Evolutionary conservation across 1,140 invertebrate genomes (phyloP).

Genomic region (Bombus sylvicola): DNA sequence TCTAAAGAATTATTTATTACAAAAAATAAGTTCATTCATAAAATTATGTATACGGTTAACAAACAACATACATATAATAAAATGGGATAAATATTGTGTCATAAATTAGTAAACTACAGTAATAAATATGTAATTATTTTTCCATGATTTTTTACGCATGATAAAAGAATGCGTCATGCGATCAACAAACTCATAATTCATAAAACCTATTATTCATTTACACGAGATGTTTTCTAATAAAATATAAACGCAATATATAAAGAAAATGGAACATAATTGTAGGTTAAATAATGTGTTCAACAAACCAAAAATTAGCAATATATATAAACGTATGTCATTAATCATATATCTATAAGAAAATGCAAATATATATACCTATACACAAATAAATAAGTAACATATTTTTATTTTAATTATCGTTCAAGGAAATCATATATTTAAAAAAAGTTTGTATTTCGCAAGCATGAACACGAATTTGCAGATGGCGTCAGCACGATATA

Average conservation of each 20-base stretch:
- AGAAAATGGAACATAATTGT: neutral
- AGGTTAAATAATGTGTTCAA: neutral
- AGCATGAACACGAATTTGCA: neutral
- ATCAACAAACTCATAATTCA: neutral
- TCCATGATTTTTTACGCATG: neutral
- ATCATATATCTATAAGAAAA: too few species aligned
- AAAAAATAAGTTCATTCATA: neutral
- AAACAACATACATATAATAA: neutral
- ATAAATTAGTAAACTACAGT: neutral
- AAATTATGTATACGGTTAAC: neutral
- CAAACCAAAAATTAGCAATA: neutral
- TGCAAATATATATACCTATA: neutral
- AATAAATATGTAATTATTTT: neutral
- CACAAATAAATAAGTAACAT: neutral
- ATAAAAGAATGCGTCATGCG: neutral
- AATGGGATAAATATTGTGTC: neutral
- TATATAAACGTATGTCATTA: too few species aligned
- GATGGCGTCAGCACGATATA: neutral
- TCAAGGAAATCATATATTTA: neutral
- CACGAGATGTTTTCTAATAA: neutral
- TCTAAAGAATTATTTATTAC: neutral
- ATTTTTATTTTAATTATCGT: neutral
- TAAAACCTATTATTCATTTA: neutral
- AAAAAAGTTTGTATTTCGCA: neutral
- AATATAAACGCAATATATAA: neutral